Evolutionary conservation across 2,888 invertebrate genomes (phyloP).

Genomic region (Sceliomorpha sp.): DNA sequence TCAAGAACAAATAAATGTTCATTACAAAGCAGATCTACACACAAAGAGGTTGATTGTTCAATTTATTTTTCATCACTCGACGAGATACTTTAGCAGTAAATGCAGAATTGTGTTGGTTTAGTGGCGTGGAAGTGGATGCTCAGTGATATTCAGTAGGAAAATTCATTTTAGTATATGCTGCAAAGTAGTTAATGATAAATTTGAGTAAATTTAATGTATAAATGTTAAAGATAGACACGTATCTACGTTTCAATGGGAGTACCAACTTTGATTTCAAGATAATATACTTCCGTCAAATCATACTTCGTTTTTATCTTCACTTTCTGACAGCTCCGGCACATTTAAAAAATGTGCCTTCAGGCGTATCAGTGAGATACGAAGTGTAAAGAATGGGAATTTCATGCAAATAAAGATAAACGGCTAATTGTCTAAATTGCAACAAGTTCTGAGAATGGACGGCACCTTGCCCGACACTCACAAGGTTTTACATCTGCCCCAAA

Average conservation of each 20-base stretch:
- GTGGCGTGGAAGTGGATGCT: no score
- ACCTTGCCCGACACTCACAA: conserved; percentile 44
- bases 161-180: no score
- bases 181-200: no score
- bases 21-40: conserved; percentile 40
- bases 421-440: conserved; percentile 62
- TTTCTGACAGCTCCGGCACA: conserved; percentile 29
- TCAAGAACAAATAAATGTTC: conserved; percentile 36
- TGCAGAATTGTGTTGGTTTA: no score
- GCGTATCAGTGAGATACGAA: conserved; percentile 28
- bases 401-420: conserved; percentile 61
- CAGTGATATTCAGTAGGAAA: no score
- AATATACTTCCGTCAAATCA: no score
- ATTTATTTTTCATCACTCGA: conserved; percentile 5
- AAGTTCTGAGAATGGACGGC: conserved; percentile 52
- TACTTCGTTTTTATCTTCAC: no score
- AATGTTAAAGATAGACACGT: no score
- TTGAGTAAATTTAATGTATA: no score
- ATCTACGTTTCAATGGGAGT: no score
- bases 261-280: no score
- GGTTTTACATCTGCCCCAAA: conserved; percentile 21
- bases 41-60: conserved; percentile 39
- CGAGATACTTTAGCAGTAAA: background rate
- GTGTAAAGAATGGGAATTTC: conserved; percentile 35
- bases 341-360: conserved; percentile 19